phyloP scores from a whole-genome alignment of 2,888 invertebrate genomes.

The Hoplodrina ambigua region DNA sequence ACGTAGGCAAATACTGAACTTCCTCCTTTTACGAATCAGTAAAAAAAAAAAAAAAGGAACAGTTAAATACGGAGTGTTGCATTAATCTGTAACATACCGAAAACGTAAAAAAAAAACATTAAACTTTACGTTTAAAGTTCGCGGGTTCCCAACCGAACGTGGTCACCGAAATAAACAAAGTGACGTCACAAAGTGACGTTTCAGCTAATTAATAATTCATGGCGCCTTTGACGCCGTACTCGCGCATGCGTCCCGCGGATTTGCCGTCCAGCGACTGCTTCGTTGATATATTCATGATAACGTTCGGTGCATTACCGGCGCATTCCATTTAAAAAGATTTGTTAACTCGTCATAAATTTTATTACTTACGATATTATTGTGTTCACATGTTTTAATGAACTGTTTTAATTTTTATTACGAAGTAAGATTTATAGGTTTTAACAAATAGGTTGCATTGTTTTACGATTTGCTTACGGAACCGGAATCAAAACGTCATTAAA shows the following conservation, averaged over 20 bases:
- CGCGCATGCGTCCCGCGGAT: constrained; percentile 17
- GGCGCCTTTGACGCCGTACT: background rate
- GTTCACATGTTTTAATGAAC: background rate
- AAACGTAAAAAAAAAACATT: too few relatives aligned
- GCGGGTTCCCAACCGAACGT: background rate
- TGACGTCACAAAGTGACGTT: too few relatives aligned
- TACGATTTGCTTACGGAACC: background rate
- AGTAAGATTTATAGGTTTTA: background rate
- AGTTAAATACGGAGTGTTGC: too few relatives aligned
- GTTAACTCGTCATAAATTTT: background rate
- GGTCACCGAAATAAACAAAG: constrained; percentile 12
- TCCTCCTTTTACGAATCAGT: too few relatives aligned
- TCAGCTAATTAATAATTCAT: background rate
- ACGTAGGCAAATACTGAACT: too few relatives aligned
- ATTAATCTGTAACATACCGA: too few relatives aligned
- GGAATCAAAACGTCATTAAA: constrained; percentile 3
- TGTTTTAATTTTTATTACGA: background rate
- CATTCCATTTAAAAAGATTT: background rate
- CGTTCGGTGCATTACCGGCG: constrained; percentile 19
- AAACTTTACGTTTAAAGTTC: too few relatives aligned
- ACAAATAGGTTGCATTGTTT: background rate
- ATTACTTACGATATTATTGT: background rate
- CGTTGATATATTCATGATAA: background rate
- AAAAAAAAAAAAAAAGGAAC: too few relatives aligned
- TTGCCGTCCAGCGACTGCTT: background rate